These are phyloP conservation scores for Monopis laevigella DNA, from an alignment of 2,888 invertebrate genomes.

Conservation along the genomic window DNA sequence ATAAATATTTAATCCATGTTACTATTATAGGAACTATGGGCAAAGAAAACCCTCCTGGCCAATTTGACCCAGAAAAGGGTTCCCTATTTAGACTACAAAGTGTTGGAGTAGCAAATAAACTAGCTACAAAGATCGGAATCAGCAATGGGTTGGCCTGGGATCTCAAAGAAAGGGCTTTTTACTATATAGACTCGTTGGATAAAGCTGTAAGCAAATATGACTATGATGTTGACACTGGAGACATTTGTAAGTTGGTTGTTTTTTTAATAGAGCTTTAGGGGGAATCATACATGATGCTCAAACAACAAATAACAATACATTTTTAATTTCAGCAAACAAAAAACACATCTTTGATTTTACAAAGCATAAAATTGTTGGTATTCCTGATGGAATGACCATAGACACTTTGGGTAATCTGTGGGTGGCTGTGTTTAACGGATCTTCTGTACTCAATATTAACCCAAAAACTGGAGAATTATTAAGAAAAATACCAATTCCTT, in stretches of 20 bases:
- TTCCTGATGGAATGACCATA: conserved; percentile 79
- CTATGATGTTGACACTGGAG: conserved; percentile 73
- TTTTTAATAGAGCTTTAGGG: no score
- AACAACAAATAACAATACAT: no score
- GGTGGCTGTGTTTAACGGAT: conserved; percentile 75
- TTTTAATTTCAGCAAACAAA: conserved; percentile 60
- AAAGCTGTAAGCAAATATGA: conserved; percentile 75
- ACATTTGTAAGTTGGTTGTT: conserved; percentile 71
- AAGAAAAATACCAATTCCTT: conserved; percentile 65
- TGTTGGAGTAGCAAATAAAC: conserved; percentile 23
- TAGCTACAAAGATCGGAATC: conserved; percentile 53
- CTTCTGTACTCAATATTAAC: conserved; percentile 64
- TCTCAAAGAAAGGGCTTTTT: conserved; percentile 70
- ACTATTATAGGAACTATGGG: conserved; percentile 64
- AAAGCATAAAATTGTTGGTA: conserved; percentile 36
- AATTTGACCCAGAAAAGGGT: conserved; percentile 42
- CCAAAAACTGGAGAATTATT: conserved; percentile 65
- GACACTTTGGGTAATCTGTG: conserved; percentile 80
- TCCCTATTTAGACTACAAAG: conserved; percentile 52
- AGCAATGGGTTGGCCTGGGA: conserved; percentile 88
- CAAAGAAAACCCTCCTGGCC: conserved; percentile 44
- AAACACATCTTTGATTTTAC: conserved; percentile 69
- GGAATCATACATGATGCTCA: no score
- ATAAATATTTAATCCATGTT: conserved; percentile 14
- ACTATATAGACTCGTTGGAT: conserved; percentile 77